Evolutionary conservation across 2,797 vertebrate genomes (phyloP), one percentile per base, ranked within the genome.

Genomic region (Enteromius trimaculatus): DNA sequence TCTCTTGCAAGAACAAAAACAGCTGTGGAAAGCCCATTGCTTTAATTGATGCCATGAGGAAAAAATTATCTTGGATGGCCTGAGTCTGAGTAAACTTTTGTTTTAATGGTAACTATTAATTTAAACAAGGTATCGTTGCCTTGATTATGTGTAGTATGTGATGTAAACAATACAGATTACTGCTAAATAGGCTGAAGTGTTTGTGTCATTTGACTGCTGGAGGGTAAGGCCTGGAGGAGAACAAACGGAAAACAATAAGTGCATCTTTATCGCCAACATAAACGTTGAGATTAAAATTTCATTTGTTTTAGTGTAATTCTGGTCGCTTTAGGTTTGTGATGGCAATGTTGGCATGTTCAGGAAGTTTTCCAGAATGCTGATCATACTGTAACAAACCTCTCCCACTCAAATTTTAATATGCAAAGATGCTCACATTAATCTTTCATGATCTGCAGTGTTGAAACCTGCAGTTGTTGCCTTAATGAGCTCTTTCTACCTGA

Each of bases 351-450:
- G 89, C 89, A 89, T 92, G 90, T 91, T 90, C 90, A 91, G 92
- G 90, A 93, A 91, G 89, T 84, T 84, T 88, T 91, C 88, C 90
- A 89, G 88, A 78, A 89, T 89, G 88, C 88, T 89, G 90, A 91
- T 94, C 90, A 90, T 92, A 91, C 92, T 94, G 93, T 92, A 93
- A 93, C 90, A 94, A 91, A 92, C 91, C 88, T 92, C 90, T 89
- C 88, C 87, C 89, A 84, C 90, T 95, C 90, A 93, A 94, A 95
- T 94, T 94, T 95, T 94, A 92, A 95, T 94, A 89, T 85, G 80
- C 47, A 89, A 90, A 92, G 91, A 92, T 92, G 93, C 92, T 91
- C 89, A 90, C 91, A 94, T 94, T 92, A 94, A 94, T 94, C 89
- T 94, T 95, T 94, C 88, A 95, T 93, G 92, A 93, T 92, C 92